Evolutionary conservation across 2,888 invertebrate species (phyloP), one percentile per base, ranked within the genome.

Genomic region (Dyspetes luteomarginatus): DNA sequence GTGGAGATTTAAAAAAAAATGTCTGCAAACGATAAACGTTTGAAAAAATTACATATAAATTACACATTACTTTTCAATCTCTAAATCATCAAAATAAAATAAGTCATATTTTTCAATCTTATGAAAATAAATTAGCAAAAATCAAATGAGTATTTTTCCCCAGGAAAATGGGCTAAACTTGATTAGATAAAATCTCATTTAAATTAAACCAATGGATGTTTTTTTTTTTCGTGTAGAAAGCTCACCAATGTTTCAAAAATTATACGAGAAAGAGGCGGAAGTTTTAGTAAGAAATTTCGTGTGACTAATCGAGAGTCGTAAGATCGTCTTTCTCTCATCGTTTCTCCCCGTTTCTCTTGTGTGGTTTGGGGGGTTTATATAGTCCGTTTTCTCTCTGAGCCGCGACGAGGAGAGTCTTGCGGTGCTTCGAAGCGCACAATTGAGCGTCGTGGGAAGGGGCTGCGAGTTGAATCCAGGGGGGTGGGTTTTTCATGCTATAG

Each of bases 361-460:
- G 4, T 7, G 41, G 41, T 41, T 55, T 73, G 26, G 3, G 17
- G 30, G 24, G 41, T 12, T 41, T 30, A 12, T 30, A 48, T 7
- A 48, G 48, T 28, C 28, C 26, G 1, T 56, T 56, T 7, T 58
- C 43, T 24, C 22, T 65, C 73, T 50, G 75, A 62, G 22, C 41
- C 19, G 28, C 43, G 30, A 24, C 69, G 68, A 81, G n/a, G 56
- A n/a, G n/a, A 72, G 62, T 71, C 58, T 71, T 41, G 52, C 68
- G 72, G 83, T 82, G 84, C 81, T 85, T 83, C 83, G 80, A 78
- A 84, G 84, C 83, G 85, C 82, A 87, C 87, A 88, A 88, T 88
- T 86, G 88, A 84, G 85, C 77, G 62, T 76, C 64, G 83, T 77
- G 81, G 48, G 60, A 82, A 81, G 78, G 76, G 64, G 82, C 9